A percentile compares a stretch with the other conserved stretches of the same genome.
Conservation (phyloP, 35 echinoderm and acorn worm genomes). For the Amphiura filiformis region DNA sequence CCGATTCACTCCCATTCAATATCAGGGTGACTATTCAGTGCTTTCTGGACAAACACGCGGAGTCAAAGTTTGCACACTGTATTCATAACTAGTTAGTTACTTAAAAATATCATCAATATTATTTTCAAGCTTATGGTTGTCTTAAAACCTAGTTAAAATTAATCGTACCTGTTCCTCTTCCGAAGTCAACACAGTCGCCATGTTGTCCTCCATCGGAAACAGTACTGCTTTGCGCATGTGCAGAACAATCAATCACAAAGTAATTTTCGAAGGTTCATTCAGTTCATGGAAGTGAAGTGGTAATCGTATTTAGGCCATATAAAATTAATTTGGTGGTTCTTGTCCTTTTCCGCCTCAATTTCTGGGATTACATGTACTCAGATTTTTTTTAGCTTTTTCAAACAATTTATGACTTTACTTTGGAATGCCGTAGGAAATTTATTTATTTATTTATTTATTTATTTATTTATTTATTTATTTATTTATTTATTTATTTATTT, state of each 20-base stretch:
- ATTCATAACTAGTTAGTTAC: background rate
- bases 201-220: conserved; percentile 25
- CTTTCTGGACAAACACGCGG: background rate
- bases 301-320: too few relatives aligned
- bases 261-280: too few relatives aligned
- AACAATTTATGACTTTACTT: too few relatives aligned
- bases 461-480: too few relatives aligned
- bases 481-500: too few relatives aligned
- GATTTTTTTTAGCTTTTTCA: too few relatives aligned
- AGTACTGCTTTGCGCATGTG: background rate
- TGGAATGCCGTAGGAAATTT: too few relatives aligned
- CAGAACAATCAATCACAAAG: background rate
- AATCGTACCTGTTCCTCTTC: conserved; percentile 35
- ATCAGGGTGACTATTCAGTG: background rate
- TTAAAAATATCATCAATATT: background rate
- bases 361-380: too few relatives aligned
- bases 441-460: too few relatives aligned
- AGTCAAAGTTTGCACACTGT: background rate
- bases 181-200: conserved; percentile 27
- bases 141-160: background rate
- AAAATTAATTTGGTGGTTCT: too few relatives aligned
- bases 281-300: too few relatives aligned
- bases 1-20: background rate
- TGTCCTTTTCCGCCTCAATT: too few relatives aligned
- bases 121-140: background rate